Conservation (phyloP, 1,140 invertebrate species). For the Drosophila sp. region DNA sequence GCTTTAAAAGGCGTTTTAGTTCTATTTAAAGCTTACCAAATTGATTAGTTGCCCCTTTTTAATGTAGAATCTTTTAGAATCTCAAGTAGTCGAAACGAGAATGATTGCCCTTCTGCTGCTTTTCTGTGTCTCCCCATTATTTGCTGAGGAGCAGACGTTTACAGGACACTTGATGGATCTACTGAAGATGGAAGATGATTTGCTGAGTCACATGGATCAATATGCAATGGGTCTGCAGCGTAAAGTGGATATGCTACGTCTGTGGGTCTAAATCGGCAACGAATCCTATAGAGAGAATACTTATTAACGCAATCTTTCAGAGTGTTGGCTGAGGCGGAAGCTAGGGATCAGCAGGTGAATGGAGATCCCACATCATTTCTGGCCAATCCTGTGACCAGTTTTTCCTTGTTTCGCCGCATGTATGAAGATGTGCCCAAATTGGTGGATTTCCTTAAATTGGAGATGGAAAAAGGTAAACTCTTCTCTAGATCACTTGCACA, state of each 20-base stretch:
- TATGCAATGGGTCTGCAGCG: conserved; percentile 23
- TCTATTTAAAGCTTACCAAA: neutral
- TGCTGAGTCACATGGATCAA: conserved; percentile 26
- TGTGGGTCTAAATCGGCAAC: neutral
- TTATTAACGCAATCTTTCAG: neutral
- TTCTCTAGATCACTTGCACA: neutral
- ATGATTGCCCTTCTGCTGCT: conserved; percentile 15
- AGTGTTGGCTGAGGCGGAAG: conserved; percentile 19
- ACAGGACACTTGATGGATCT: conserved; percentile 20
- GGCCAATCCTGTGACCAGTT: conserved; percentile 47
- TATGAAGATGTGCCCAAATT: conserved; percentile 32
- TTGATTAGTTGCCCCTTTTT: neutral
- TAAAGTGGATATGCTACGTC: conserved; percentile 16
- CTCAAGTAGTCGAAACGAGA: conserved; percentile 2
- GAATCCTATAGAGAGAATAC: too few species aligned
- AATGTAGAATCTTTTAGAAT: neutral
- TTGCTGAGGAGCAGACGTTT: neutral
- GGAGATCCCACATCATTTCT: conserved; percentile 31
- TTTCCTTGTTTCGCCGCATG: conserved; percentile 54
- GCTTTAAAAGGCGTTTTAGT: neutral
- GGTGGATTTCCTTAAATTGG: neutral
- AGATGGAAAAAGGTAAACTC: conserved; percentile 15
- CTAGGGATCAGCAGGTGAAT: neutral
- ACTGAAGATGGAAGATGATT: conserved; percentile 42
- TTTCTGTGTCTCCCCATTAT: neutral